Evolutionary conservation across 92 coral and sea anemone genomes (phyloP), one percentile per base, ranked within the genome.

Genomic region (Virgularia gustaviana): DNA sequence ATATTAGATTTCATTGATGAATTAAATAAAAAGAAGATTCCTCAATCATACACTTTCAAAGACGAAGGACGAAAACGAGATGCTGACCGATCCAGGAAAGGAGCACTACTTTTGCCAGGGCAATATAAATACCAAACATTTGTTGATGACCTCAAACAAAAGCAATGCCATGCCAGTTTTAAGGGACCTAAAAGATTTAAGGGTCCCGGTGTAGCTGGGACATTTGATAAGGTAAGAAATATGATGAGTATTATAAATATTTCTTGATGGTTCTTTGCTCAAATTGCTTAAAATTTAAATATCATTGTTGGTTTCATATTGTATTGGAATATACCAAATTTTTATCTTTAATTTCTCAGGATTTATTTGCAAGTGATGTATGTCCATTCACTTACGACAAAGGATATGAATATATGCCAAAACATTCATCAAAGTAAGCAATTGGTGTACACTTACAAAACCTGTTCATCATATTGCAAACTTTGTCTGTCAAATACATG

Each of bases 41-140:
- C 60, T 37, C 72, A 81, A 34, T 86, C 92, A 9, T 92, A 92
- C 81, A 89, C 96, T 6, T 92, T 92, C 73, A 85, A 85, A 77
- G 86, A 92, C 83, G 85, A 90, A 44, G 98, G 98, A 34, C 80
- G 98, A 39, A 92, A 84, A 68, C 84, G 75, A 70, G 85, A 81
- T 79, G 96, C 96, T 22, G 98, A 92, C 70, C 87, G 75, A 27
- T 86, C 98, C 6, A 80, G 98, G 58, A 92, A 81, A 37, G 98
- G 98, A 2, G 56, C 65, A 22, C 8, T 53, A 6, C 59, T 92
- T 1, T 84, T 92, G 98, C 98, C 98, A 59, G 98, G 98, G 22
- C 80, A 86, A 47, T 92, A 92, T 79, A 85, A 84, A 56, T 86
- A 89, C 74, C 42, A 15, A 43, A 89, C 98, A 57, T 81, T 84